Percentiles rank a stretch among this genome's conserved stretches.
Evolutionary conservation across 2,797 vertebrate genomes (phyloP).

Genomic region (Pelobates cultripes): DNA sequence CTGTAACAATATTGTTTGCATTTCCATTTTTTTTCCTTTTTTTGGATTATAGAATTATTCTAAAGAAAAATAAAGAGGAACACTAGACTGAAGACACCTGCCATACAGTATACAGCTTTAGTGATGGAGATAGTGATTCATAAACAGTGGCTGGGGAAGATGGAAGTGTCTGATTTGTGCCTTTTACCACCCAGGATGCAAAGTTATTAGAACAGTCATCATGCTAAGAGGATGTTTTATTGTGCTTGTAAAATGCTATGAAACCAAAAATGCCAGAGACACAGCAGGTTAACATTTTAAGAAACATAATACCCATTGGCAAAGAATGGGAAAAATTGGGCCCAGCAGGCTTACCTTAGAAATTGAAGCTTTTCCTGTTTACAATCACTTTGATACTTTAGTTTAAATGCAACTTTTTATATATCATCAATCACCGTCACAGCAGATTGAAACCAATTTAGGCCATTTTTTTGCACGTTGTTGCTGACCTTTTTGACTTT

Average conservation of each 20-base stretch:
- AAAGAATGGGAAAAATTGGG: constrained; percentile 52
- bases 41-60: too few relatives aligned
- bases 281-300: constrained; percentile 52
- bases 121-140: constrained; percentile 17
- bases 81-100: neutral
- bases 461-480: constrained; percentile 17
- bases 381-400: constrained; percentile 42
- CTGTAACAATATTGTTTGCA: too few relatives aligned
- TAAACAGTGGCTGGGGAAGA: constrained; percentile 25
- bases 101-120: constrained; percentile 7
- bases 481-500: constrained; percentile 2
- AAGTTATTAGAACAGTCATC: constrained; percentile 51
- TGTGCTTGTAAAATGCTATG: constrained; percentile 55
- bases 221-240: constrained; percentile 53
- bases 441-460: constrained; percentile 16
- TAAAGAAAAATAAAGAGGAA: too few relatives aligned
- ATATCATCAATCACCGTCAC: constrained; percentile 46
- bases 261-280: constrained; percentile 51
- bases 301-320: constrained; percentile 54
- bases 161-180: constrained; percentile 44
- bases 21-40: too few relatives aligned
- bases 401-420: constrained; percentile 45
- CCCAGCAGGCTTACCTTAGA: constrained; percentile 43
- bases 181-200: constrained; percentile 54
- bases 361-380: constrained; percentile 48